Conservation (phyloP, 2,888 invertebrate genomes). For the Macrosoma leucophasiata region DNA sequence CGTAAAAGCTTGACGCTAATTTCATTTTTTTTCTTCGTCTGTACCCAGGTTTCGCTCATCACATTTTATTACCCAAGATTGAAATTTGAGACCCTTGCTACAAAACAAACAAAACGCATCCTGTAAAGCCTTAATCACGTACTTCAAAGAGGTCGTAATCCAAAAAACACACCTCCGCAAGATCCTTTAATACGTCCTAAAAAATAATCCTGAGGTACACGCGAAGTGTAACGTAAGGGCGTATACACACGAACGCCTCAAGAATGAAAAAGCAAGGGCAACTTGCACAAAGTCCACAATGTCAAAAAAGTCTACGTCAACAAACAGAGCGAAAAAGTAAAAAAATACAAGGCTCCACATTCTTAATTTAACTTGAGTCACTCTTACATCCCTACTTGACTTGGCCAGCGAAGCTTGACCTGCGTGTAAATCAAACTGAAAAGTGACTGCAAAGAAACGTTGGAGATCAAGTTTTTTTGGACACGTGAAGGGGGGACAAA, state of each 20-base stretch:
- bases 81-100: constrained; percentile 23
- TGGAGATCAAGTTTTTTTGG: constrained; percentile 42
- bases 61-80: constrained; percentile 17
- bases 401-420: constrained; percentile 34
- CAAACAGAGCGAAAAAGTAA: constrained; percentile 63
- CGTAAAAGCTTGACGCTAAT: too few species aligned
- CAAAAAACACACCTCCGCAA: constrained; percentile 61
- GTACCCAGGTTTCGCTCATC: constrained; percentile 4
- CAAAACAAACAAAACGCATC: constrained; percentile 64
- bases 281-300: constrained; percentile 64
- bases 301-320: constrained; percentile 71
- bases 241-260: constrained; percentile 62
- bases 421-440: constrained; percentile 18
- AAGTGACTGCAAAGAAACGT: constrained; percentile 23
- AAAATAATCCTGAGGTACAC: constrained; percentile 39
- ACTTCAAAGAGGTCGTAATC: constrained; percentile 67
- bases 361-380: constrained; percentile 76
- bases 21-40: constrained; percentile 11
- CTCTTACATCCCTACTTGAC: constrained; percentile 67
- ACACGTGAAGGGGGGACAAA: constrained; percentile 52
- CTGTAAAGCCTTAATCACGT: constrained; percentile 46
- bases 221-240: constrained; percentile 47
- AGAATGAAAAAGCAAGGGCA: constrained; percentile 58
- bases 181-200: constrained; percentile 59
- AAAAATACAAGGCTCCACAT: constrained; percentile 66